Base-by-base conservation (phyloP, 2,113 vertebrate genomes). In the Mus pahari region DNA sequence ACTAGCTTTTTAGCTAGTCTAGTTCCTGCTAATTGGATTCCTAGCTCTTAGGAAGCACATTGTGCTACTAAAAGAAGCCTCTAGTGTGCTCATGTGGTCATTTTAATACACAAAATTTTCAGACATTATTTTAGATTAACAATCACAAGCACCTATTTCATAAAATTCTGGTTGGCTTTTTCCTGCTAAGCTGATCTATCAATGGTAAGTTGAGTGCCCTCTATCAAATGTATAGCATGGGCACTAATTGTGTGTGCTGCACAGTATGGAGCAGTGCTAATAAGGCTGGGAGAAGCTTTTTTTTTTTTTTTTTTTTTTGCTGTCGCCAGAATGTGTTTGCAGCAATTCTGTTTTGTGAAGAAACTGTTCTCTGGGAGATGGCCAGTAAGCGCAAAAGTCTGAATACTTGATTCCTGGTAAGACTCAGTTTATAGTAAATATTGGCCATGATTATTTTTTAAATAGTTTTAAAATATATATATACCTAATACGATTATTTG, bases 321-420 rank as follows among this genome's bases (percentile, higher is more conserved):
- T 97, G 94, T 92, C 91, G 89, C 64, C 60, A 95, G 28, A 97
- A 48, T 96, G 1, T 86, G 31, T 90, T 95, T 96, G 58, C 28
- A 95, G 36, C 94, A 94, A 68, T 94, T 95, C 53, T 87, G 28
- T 89, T 96, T 95, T 92, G 31, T 94, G 73, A 87, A 71, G 91
- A 91, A 55, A 68, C 13, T 92, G 82, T 94, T 20, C 66, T 95
- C 45, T 84, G 62, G 62, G 48, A 96, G 36, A 74, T 42, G 50
- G 58, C 64, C 45, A 39, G 75, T 92, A 79, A 62, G 31, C 95
- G 68, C 78, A 91, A 84, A 96, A 89, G 84, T 62, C 28, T 81
- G 2, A 95, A 71, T 64, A 86, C 9, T 68, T 3, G 78, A 91
- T 42, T 48, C 24, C 71, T 45, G 91, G 28, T 97, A 81, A 96